Base-by-base conservation (phyloP, 2,888 invertebrate species). In the Stegophylla sp. region DNA sequence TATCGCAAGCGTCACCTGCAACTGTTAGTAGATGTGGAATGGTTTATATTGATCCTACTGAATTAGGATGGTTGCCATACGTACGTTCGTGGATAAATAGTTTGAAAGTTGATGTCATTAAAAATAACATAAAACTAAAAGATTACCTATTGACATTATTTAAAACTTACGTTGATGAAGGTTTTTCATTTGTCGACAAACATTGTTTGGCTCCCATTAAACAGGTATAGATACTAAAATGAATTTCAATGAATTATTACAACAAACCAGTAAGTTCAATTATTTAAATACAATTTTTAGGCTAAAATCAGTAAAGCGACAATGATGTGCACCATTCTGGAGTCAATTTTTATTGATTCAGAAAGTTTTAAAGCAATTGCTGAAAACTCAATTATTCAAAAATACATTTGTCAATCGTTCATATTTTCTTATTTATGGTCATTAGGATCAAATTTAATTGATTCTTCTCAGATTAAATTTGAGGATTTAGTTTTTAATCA, bases 31-130 rank as follows among this genome's bases (percentile, higher is more conserved):
- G 96, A 66, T 91, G 89, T 86, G 89, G 89, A 45, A 97, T 98
- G 96, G 96, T 98, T 84, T 97, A 96, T 86, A 92, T 98, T 91
- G 97, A 95, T 85, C 93, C 94, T 0, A 89, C 92, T 43, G 91
- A 94, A 85, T 88, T 97, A 26, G 96, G 96, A 0, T 97, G 97
- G 97, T 48, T 71, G n/a, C 79, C 79, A 23, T 79, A 79, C 23
- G 71, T 71, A 26, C 51, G 41, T 3, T 79, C 79, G 5, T 79
- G 79, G 79, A 48, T 71, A 63, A 61, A 71, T 48, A 59, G 15
- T 63, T 63, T 79, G 2, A 51, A 51, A 59, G 71, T 23, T 71
- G 34, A 63, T 10, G 23, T 51, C 3, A 79, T 79, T 41, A 9
- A 71, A 28, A 79, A 51, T 51, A 71, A 17, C 26, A 88, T 88